These are phyloP conservation scores for Acropternis orthonyx DNA, from an alignment of 2,797 vertebrate species.

Conservation along the genomic window DNA sequence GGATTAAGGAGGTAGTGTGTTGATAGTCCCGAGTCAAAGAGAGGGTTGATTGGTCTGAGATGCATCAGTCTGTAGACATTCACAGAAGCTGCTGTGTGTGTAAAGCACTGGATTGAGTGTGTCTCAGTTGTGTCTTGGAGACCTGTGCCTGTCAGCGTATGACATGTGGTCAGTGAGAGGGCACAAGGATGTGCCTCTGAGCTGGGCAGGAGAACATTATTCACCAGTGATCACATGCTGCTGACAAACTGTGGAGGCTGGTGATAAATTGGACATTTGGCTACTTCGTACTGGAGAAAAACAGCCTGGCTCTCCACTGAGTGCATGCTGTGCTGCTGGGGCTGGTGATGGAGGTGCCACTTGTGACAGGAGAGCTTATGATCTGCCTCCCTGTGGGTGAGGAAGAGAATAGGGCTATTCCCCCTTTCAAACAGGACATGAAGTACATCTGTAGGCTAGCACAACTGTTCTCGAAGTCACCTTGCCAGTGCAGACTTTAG, in stretches of 20 bases:
- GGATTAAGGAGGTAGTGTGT: background rate
- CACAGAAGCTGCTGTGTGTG: background rate
- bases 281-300: background rate
- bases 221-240: background rate
- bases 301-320: background rate
- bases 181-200: background rate
- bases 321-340: background rate
- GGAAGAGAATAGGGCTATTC: background rate
- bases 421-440: background rate
- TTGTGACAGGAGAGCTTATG: background rate
- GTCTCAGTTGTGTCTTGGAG: background rate
- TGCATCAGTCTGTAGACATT: background rate
- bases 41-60: background rate
- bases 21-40: background rate
- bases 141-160: fast-evolving
- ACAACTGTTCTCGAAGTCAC: background rate
- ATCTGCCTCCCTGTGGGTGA: background rate
- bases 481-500: background rate
- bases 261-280: background rate
- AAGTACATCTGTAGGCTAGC: background rate
- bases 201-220: conserved; percentile 1
- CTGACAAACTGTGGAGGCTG: background rate
- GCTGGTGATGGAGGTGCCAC: background rate
- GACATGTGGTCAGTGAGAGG: background rate
- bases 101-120: background rate